Conservation (phyloP, 2,888 invertebrate species). For the Nymphalis polychloros region DNA sequence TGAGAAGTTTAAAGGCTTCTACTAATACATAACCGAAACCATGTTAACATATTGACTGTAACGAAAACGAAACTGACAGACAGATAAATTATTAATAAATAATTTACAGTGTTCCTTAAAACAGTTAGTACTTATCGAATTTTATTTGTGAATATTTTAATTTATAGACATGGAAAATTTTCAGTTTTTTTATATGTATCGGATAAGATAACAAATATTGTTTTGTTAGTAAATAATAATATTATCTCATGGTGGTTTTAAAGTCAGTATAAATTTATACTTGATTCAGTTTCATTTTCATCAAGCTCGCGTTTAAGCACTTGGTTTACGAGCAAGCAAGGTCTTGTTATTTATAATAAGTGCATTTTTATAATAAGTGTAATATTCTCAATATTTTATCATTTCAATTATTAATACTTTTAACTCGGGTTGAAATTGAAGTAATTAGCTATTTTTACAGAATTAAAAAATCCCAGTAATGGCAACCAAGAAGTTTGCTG, state of each 20-base stretch:
- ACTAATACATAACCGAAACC: too few relatives aligned
- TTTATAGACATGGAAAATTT: background rate
- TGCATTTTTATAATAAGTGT: too few relatives aligned
- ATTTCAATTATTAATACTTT: background rate
- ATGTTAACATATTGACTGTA: background rate
- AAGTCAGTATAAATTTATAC: too few relatives aligned
- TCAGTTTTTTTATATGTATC: background rate
- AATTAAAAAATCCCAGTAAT: conserved; percentile 47
- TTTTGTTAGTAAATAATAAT: background rate
- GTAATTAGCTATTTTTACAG: background rate
- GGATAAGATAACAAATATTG: background rate
- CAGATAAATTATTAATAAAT: background rate
- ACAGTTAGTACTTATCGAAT: background rate
- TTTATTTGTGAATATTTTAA: background rate
- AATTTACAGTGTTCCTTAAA: background rate
- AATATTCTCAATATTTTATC: too few relatives aligned
- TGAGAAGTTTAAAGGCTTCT: too few relatives aligned
- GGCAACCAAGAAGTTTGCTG: conserved; percentile 78
- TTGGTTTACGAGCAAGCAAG: too few relatives aligned
- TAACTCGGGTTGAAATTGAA: background rate
- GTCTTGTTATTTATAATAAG: too few relatives aligned
- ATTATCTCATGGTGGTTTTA: too few relatives aligned
- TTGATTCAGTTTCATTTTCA: too few relatives aligned
- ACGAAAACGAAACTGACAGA: background rate
- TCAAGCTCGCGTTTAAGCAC: too few relatives aligned